A percentile compares a stretch with the other conserved stretches of the same genome.
Conservation (phyloP, 2,888 invertebrate genomes). For the Agriotes lineatus region DNA sequence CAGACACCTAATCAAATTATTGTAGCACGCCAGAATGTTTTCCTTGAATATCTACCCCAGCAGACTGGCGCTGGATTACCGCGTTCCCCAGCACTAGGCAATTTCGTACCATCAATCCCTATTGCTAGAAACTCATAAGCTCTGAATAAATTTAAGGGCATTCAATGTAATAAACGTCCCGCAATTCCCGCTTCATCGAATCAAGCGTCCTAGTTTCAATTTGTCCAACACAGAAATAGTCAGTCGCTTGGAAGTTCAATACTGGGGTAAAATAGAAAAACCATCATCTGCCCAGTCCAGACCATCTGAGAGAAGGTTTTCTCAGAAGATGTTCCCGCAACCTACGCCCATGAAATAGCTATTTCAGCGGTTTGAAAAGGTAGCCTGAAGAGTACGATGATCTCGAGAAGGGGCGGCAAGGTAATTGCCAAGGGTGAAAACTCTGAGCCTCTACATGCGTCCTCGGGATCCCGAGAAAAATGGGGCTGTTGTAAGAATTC, state of each 20-base stretch:
- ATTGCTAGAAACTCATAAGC: constrained; percentile 31
- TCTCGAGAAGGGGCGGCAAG: constrained; percentile 39
- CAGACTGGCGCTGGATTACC: constrained; percentile 33
- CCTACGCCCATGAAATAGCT: constrained; percentile 41
- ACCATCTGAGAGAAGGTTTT: no score
- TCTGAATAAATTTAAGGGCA: constrained; percentile 23
- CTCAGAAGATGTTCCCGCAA: background rate
- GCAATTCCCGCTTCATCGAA: background rate
- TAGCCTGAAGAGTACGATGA: constrained; percentile 42
- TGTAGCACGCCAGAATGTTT: constrained; percentile 29
- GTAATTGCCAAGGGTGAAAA: constrained; percentile 46
- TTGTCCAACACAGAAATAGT: no score
- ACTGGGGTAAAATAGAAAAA: no score
- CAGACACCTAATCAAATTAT: constrained; percentile 35
- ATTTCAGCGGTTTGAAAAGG: constrained; percentile 43
- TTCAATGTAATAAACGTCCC: constrained; percentile 22
- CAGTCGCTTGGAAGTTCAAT: no score
- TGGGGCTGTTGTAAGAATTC: constrained; percentile 46
- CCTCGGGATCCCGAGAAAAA: constrained; percentile 43
- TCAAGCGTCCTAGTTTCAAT: background rate
- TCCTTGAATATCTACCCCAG: constrained; percentile 26
- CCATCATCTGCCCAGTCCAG: no score
- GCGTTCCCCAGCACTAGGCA: constrained; percentile 25
- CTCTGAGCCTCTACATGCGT: constrained; percentile 42
- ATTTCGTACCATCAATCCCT: constrained; percentile 36